Evolutionary conservation across 2,797 vertebrate species (phyloP), one percentile per base, ranked within the genome.

Genomic region (Sebastiscus albofasciatus): DNA sequence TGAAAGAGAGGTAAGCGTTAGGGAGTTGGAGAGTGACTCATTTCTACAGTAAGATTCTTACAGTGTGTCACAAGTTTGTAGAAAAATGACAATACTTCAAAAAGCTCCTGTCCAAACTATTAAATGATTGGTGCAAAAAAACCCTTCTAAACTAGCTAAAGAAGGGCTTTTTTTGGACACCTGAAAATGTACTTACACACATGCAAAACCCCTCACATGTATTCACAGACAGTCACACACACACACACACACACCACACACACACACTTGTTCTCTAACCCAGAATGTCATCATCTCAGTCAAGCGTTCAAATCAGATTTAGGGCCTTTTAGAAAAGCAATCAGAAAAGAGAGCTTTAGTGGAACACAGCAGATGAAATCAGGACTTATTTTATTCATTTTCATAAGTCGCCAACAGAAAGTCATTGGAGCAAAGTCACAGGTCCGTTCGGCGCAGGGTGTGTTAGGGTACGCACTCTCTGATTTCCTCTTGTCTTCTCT

Each of bases 271-370:
- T 61, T 77, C 74, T 59, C 29, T 18, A 52, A 62, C 75, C 14
- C 58, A 42, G 77, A 78, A 83, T 81, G 88, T 83, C 87, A 80
- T 87, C 85, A 81, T 89, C 67, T 78, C 85, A 85, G 82, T 87
- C 85, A 88, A 69, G 76, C 66, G 9, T 89, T 91, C 39, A 86
- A 83, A 89, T 93, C 77, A 84, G 89, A 92, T 90, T 83, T 82
- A 64, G 74, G 73, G 60, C 73, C 59, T 90, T 88, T 87, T 89
- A 76, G 71, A 82, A 86, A 85, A 87, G 79, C 77, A 86, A 88
- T 90, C 82, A 84, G 70, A 83, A 86, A 87, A 52, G 34, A 77
- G 80, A 83, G 85, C 72, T 78, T 88, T 75, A 78, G 86, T 67
- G 74, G 71, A 88, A 87, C 72, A 80, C 72, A 71, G 76, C 24